These are phyloP conservation scores for Cottus gobio DNA, from an alignment of 2,113 vertebrate genomes.

Conservation along the genomic window DNA sequence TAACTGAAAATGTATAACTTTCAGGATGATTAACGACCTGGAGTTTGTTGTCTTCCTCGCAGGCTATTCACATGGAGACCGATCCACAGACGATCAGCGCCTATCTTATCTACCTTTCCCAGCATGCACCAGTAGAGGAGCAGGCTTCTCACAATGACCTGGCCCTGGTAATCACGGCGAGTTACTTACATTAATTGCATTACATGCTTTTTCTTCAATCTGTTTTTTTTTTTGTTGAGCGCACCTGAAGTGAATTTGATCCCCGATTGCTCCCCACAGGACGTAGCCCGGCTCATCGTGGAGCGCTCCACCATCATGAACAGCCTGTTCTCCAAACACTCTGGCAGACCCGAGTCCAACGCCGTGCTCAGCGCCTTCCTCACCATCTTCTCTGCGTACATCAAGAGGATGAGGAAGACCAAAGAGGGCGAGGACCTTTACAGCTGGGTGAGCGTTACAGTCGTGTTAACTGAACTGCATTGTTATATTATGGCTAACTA, in stretches of 20 bases:
- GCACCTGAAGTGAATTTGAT: neutral
- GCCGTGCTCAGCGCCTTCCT: slow-evolving; percentile 92
- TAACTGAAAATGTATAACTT: neutral
- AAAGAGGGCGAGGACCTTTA: slow-evolving; percentile 98
- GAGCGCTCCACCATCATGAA: slow-evolving; percentile 99
- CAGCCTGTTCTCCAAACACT: slow-evolving; percentile 93
- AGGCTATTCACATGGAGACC: slow-evolving; percentile 99
- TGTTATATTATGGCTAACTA: neutral
- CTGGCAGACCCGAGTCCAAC: slow-evolving; percentile 87
- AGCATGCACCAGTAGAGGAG: slow-evolving; percentile 95
- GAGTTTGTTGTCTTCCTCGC: slow-evolving; percentile 1
- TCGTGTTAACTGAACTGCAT: neutral
- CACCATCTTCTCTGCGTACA: slow-evolving; percentile 92
- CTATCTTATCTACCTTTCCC: slow-evolving; percentile 97
- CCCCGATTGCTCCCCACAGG: slow-evolving; percentile 77
- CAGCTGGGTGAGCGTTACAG: slow-evolving; percentile 89
- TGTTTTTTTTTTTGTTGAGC: neutral
- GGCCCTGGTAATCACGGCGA: slow-evolving; percentile 87
- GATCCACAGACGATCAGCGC: slow-evolving; percentile 97
- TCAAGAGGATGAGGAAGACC: slow-evolving; percentile 94
- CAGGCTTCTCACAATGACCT: slow-evolving; percentile 94
- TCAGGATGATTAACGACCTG: neutral
- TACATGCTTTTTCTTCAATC: neutral
- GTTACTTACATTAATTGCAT: neutral
- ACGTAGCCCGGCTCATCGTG: slow-evolving; percentile 95